Evolutionary conservation across 2,113 vertebrate genomes (phyloP).

Genomic region (Seriola rivoliana): DNA sequence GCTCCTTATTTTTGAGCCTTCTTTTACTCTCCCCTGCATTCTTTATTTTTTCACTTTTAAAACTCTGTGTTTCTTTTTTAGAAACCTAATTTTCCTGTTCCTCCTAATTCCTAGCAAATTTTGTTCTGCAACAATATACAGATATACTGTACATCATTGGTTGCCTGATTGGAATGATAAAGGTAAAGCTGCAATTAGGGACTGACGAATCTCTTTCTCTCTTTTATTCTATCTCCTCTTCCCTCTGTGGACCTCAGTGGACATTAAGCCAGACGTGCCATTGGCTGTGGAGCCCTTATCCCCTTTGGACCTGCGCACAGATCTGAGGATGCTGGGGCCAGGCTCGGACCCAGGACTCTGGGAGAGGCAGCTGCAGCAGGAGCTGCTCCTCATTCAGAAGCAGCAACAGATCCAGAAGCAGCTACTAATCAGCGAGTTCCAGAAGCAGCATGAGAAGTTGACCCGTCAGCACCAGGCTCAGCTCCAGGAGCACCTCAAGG

Average conservation of each 20-base stretch:
- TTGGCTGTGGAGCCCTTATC: slow-evolving; percentile 90
- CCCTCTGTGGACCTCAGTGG: slow-evolving; percentile 82
- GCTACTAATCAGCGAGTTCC: slow-evolving; percentile 96
- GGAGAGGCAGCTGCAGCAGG: slow-evolving; percentile 96
- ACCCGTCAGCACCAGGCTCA: slow-evolving; percentile 98
- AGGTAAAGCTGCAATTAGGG: not conserved
- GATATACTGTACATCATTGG: not conserved
- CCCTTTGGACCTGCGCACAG: slow-evolving; percentile 94
- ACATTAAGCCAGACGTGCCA: slow-evolving; percentile 92
- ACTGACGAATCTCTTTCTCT: slow-evolving; percentile 33
- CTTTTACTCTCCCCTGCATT: not conserved
- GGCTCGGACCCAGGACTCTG: slow-evolving; percentile 92
- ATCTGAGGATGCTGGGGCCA: slow-evolving; percentile 94
- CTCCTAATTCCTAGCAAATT: not conserved
- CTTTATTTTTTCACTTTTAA: slow-evolving; percentile 1
- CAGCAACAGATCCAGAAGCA: slow-evolving; percentile 99
- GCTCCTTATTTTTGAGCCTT: slow-evolving; percentile 24
- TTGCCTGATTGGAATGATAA: not conserved
- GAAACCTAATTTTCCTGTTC: not conserved
- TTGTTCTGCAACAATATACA: not conserved
- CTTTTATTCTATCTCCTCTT: slow-evolving; percentile 19
- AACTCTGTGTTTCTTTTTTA: not conserved
- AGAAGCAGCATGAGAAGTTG: slow-evolving; percentile 98
- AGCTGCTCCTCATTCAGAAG: slow-evolving; percentile 96
- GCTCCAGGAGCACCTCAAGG: slow-evolving; percentile 99